phyloP scores from a whole-genome alignment of 2,888 invertebrate species.

The Leptopilina myrica region DNA sequence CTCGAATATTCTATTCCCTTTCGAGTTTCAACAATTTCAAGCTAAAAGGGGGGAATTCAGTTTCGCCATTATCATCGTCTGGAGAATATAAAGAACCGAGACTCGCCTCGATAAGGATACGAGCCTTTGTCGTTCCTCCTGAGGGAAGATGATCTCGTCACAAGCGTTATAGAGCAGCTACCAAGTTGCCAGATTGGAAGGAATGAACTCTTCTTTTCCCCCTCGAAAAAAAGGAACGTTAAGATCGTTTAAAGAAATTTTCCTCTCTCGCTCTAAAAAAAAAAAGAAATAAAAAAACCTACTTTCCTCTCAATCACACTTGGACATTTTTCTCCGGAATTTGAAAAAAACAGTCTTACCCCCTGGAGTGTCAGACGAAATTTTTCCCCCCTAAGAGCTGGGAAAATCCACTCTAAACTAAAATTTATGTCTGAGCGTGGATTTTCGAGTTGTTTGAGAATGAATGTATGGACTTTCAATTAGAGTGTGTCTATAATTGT shows the following conservation, averaged over 20 bases:
- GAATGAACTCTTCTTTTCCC: neutral
- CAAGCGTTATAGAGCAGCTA: constrained; percentile 1
- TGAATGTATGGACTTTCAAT: too few species aligned
- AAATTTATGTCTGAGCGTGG: too few species aligned
- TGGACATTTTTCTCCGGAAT: too few species aligned
- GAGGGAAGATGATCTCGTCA: constrained; percentile 31
- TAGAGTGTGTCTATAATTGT: too few species aligned
- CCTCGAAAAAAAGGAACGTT: neutral
- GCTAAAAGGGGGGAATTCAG: neutral
- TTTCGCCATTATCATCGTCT: constrained; percentile 4
- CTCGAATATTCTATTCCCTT: too few species aligned
- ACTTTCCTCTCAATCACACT: too few species aligned
- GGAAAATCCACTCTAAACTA: too few species aligned
- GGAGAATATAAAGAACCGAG: constrained; percentile 12
- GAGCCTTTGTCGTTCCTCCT: constrained; percentile 17
- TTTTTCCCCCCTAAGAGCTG: too few species aligned
- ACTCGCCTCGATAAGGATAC: constrained; percentile 24
- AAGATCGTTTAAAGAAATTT: constrained; percentile 1
- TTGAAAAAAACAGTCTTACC: too few species aligned
- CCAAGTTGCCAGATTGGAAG: constrained; percentile 21
- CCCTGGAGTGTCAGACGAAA: too few species aligned
- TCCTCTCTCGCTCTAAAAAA: neutral
- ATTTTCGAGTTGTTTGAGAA: too few species aligned
- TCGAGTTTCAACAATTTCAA: neutral
- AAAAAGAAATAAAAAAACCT: too few species aligned